These are phyloP conservation scores for Heliconius eleuchia DNA, from an alignment of 1,140 invertebrate species.

Conservation along the genomic window DNA sequence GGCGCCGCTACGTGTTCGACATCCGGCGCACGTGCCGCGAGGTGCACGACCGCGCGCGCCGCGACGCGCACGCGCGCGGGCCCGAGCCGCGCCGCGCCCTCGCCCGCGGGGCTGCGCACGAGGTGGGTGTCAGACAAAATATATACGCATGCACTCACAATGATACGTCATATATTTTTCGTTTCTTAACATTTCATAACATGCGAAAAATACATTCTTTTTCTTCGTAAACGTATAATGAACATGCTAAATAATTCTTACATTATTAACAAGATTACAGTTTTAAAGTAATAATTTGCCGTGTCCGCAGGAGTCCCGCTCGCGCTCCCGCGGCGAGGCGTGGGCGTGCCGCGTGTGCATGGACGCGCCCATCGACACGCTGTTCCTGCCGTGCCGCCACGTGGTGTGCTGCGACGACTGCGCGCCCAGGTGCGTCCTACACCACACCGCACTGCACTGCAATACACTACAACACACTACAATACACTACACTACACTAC, in stretches of 20 bases:
- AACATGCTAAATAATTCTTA: too few species aligned
- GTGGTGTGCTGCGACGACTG: conserved; percentile 89
- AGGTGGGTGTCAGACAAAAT: conserved; percentile 19
- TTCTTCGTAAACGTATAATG: too few species aligned
- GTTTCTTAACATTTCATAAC: too few species aligned
- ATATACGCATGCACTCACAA: too few species aligned
- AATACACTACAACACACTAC: too few species aligned
- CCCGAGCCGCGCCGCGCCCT: conserved; percentile 31
- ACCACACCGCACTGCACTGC: conserved; percentile 47
- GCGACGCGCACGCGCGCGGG: conserved; percentile 76
- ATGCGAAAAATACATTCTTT: too few species aligned
- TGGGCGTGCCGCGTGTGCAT: conserved; percentile 92
- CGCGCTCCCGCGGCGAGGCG: conserved; percentile 54
- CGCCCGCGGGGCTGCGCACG: conserved; percentile 39
- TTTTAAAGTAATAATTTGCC: neutral
- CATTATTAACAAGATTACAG: too few species aligned
- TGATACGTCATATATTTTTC: too few species aligned
- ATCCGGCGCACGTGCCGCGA: conserved; percentile 92
- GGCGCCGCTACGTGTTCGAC: conserved; percentile 94
- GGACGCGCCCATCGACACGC: conserved; percentile 90
- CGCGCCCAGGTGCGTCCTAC: conserved; percentile 83
- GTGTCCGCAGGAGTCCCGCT: conserved; percentile 67
- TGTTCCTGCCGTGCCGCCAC: conserved; percentile 91
- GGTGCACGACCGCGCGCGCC: conserved; percentile 91
- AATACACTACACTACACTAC: too few species aligned